Evolutionary conservation across 64 coral and sea anemone genomes (phyloP), one percentile per base, ranked within the genome.

Genomic region (Stichodactyla helianthus): DNA sequence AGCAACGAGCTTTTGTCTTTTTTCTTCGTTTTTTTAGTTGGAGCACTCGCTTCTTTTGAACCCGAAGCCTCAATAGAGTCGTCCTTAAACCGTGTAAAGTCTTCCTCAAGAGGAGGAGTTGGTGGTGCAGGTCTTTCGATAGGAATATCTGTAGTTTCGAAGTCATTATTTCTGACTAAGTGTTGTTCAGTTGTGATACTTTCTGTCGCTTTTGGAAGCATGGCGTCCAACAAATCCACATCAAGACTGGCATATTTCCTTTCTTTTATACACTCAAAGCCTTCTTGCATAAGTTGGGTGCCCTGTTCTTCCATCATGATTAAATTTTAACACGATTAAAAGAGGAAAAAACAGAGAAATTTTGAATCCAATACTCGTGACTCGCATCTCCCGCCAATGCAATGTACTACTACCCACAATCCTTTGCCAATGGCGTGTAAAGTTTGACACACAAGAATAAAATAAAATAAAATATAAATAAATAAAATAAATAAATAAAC

Each of bases 321-420:
- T 8, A 74, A 74, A 27, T 13, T 8, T 15, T 53, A 81, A 81
- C 35, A 79, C 27, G 12, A 81, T 19, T 19, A 79, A 2, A 53
- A 51, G 35, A 16, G 17, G 51, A n/a, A 81, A 80, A 51, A 54
- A 53, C 26, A 52, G 50, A 53, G 16, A 81, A 81, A 81, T 52
- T 81, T 52, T 51, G 52, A 81, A 20, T 19, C 7, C 8, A 15
- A 31, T 81, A 51, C 9, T 7, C 14, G 50, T 2, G 15, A 2
- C 52, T 81, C 78, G 53, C 78, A 81, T 81, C 78, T 81, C 78
- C 78, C 78, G 78, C 78, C 78, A 54, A 4, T 18, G 44, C 62
- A 18, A 8, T 4, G 5, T 44, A 44, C 35, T 44, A 81, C 10
- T 81, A 81, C 78, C 78, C 50, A 52, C 14, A 31, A 81, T 54